A percentile compares a stretch with the other conserved stretches of the same genome.
phyloP scores from a whole-genome alignment of 2,888 invertebrate species.

The Ophraella communa region DNA sequence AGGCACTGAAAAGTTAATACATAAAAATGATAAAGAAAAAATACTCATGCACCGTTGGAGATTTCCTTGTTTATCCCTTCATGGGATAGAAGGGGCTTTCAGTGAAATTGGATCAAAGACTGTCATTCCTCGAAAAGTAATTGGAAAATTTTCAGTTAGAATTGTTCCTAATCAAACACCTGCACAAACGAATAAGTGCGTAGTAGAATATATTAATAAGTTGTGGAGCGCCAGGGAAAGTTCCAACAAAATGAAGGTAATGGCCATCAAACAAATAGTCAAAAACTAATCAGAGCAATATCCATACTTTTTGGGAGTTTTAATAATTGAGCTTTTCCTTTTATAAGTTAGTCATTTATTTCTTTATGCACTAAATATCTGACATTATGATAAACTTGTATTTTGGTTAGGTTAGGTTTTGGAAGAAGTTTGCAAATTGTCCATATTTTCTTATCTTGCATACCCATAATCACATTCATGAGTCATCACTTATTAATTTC shows the following conservation, averaged over 20 bases:
- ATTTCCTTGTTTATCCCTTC: slow-evolving; percentile 89
- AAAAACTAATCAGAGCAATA: too few relatives aligned
- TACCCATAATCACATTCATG: neutral
- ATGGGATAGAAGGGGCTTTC: slow-evolving; percentile 91
- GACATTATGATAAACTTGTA: too few relatives aligned
- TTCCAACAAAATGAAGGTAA: slow-evolving; percentile 83
- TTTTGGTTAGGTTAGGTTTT: too few relatives aligned
- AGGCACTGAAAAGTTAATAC: slow-evolving; percentile 72
- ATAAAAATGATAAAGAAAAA: slow-evolving; percentile 80
- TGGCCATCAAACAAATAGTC: neutral
- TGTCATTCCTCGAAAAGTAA: slow-evolving; percentile 91
- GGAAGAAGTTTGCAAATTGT: too few relatives aligned
- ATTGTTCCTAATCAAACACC: slow-evolving; percentile 94
- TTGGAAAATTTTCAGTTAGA: slow-evolving; percentile 96
- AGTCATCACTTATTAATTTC: neutral
- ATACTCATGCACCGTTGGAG: slow-evolving; percentile 96
- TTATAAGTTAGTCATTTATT: too few relatives aligned
- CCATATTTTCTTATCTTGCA: too few relatives aligned
- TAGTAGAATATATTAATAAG: slow-evolving; percentile 76
- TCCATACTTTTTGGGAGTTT: too few relatives aligned
- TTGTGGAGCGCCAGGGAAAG: slow-evolving; percentile 82
- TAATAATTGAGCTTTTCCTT: too few relatives aligned
- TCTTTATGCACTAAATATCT: too few relatives aligned
- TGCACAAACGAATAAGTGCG: slow-evolving; percentile 79
- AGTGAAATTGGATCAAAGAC: slow-evolving; percentile 95